Evolutionary conservation across 2,113 vertebrate species (phyloP).

Genomic region (Capreolus pygargus): DNA sequence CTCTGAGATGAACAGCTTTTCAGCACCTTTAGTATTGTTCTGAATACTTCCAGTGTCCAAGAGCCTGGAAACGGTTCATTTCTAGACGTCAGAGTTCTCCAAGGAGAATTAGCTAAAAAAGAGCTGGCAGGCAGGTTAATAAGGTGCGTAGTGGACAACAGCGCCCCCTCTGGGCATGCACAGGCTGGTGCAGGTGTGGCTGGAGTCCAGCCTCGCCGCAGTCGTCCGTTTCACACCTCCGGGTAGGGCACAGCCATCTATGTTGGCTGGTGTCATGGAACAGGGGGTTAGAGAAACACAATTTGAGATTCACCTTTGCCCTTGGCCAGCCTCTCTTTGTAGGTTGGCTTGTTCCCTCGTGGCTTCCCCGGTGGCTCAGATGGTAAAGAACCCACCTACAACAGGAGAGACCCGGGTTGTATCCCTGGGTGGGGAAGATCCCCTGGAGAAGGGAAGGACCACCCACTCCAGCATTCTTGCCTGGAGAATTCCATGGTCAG

Average conservation of each 20-base stretch:
- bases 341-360: background rate
- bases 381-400: background rate
- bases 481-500: background rate
- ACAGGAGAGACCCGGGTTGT: rapidly evolving
- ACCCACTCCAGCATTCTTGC: background rate
- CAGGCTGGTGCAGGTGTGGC: background rate
- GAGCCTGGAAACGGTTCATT: background rate
- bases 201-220: background rate
- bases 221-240: background rate
- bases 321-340: background rate
- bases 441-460: background rate
- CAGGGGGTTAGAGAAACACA: background rate
- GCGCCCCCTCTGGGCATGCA: rapidly evolving
- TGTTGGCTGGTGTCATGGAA: too few species aligned
- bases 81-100: background rate
- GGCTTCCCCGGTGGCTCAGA: background rate
- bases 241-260: too few species aligned
- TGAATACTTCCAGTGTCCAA: background rate
- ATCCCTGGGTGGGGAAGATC: background rate
- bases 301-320: background rate
- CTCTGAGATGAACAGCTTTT: background rate
- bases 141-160: background rate
- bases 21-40: background rate
- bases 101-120: background rate
- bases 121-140: background rate